phyloP scores from a whole-genome alignment of 2,797 vertebrate species.

The Sebastes aleutianus region DNA sequence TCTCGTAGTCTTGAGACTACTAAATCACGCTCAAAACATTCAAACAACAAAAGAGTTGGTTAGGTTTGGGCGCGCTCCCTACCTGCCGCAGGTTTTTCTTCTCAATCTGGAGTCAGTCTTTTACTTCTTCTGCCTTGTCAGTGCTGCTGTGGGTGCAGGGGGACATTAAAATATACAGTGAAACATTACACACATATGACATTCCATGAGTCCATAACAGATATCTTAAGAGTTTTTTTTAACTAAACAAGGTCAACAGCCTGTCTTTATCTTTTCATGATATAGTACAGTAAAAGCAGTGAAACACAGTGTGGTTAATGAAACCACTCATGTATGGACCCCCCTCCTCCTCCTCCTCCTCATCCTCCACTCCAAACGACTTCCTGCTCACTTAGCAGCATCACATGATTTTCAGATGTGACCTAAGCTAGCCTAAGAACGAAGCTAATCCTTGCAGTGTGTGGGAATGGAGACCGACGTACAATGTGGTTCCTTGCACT shows the following conservation, averaged over 20 bases:
- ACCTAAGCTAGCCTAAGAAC: conserved; percentile 39
- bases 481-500: conserved; percentile 51
- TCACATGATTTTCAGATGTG: conserved; percentile 63
- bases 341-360: not conserved
- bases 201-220: not conserved
- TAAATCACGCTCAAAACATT: not conserved
- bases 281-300: not conserved
- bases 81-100: conserved; percentile 61
- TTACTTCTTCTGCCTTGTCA: not conserved
- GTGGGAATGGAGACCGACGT: conserved; percentile 56
- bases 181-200: not conserved
- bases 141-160: not conserved
- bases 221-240: not conserved
- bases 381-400: conserved; percentile 21
- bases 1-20: not conserved
- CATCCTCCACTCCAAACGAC: conserved; percentile 9
- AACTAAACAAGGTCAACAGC: not conserved
- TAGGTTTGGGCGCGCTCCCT: not conserved
- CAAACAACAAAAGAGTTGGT: not conserved
- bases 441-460: conserved; percentile 51
- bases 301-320: not conserved
- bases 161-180: not conserved
- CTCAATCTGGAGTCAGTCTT: conserved; percentile 18
- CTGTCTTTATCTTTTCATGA: not conserved
- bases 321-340: not conserved